phyloP scores from a whole-genome alignment of 2,888 invertebrate species.

The Scaptomyza caliginosa region DNA sequence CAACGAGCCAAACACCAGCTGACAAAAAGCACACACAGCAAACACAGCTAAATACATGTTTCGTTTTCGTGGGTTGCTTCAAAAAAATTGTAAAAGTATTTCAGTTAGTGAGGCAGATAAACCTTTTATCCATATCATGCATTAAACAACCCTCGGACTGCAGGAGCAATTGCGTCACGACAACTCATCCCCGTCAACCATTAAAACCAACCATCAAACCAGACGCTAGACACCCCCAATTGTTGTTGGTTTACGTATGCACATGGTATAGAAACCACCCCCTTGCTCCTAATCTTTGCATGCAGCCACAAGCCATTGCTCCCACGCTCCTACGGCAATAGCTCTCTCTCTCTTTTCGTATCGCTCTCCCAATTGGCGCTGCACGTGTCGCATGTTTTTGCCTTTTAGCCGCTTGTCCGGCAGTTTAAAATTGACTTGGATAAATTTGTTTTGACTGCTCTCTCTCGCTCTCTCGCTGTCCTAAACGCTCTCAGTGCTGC shows the following conservation, averaged over 20 bases:
- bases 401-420: conserved; percentile 60
- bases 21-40: conserved; percentile 39
- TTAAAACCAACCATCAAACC: conserved; percentile 13
- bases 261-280: conserved; percentile 15
- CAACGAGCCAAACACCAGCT: conserved; percentile 51
- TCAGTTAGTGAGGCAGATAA: too few relatives aligned
- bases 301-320: conserved; percentile 22
- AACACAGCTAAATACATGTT: conserved; percentile 19
- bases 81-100: not conserved
- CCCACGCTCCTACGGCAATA: conserved; percentile 9
- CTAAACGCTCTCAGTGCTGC: not conserved
- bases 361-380: conserved; percentile 2
- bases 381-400: conserved; percentile 71
- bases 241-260: conserved; percentile 15
- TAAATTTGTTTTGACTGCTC: conserved; percentile 48
- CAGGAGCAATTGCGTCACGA: conserved; percentile 66
- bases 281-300: conserved; percentile 23
- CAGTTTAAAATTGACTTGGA: conserved; percentile 31
- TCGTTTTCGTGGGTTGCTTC: conserved; percentile 28
- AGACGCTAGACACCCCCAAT: conserved; percentile 33
- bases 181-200: not conserved
- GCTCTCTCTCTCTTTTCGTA: not conserved
- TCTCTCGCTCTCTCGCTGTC: conserved; percentile 21
- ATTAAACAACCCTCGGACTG: conserved; percentile 41
- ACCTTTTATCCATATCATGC: not conserved